Base-by-base conservation (phyloP, 2,888 invertebrate species). In the Anticlea derivata region DNA sequence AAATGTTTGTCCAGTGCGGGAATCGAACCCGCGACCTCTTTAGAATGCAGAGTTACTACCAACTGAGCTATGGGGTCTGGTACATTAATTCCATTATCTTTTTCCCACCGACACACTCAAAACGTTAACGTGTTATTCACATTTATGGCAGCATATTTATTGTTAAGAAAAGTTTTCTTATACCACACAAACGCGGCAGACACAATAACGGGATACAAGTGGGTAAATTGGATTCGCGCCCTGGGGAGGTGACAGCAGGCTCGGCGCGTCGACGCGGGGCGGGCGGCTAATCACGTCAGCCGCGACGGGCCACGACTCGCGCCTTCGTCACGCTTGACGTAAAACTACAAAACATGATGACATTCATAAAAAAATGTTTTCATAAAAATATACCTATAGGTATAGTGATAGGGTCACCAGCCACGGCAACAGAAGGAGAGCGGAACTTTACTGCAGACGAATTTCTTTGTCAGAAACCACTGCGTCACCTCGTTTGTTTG, bases 151-250 rank as follows among this genome's bases (percentile, higher is more conserved):
- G 63, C 54, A 59, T 68, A 73, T 75, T 70, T 75, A 71, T 74
- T 73, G 68, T 69, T 65, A 68, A 69, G 69, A 65, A 73, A 71
- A 73, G 68, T 75, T 73, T 76, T 70, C 71, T 72, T 70, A 69
- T 68, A 69, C 61, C 68, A 55, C 60, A 64, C 68, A 71, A 65
- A 71, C 67, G 68, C 59, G 58, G 68, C 68, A 73, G 74, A 75
- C 79, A 80, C 80, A 80, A 82, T 80, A 83, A 78, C 77, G 70
- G 73, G 73, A 75, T 77, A 83, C 80, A 81, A 82, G 80, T 84
- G 77, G 75, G 80, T 76, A 85, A 84, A 86, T 86, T 86, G 81
- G 83, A 84, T 83, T 80, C 73, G 62, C 71, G 71, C 81, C 80
- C 82, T 63, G 51, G 83, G 82, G 83, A 83, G 74, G 63, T 59